Evolutionary conservation across 2,797 vertebrate species (phyloP).

Genomic region (Coluber constrictor): DNA sequence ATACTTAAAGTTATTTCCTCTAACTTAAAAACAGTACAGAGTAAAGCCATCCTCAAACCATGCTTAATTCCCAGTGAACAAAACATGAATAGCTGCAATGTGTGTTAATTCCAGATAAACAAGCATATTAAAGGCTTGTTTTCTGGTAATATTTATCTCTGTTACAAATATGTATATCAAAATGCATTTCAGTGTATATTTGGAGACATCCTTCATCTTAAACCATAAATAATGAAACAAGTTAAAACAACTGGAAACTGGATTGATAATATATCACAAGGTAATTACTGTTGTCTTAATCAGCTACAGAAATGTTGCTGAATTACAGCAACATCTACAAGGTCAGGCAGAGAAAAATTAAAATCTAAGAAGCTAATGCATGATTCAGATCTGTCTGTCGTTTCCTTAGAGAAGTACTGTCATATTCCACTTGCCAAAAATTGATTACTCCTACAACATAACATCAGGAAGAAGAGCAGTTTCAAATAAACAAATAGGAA

Average conservation of each 20-base stretch:
- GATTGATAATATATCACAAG: not conserved
- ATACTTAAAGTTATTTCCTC: not conserved
- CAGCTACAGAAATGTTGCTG: not conserved
- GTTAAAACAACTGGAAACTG: not conserved
- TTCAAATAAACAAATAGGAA: not conserved
- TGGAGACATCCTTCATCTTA: not conserved
- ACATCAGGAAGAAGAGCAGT: not conserved
- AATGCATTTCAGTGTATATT: not conserved
- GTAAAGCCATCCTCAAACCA: not conserved
- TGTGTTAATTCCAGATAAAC: not conserved
- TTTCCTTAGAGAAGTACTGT: not conserved
- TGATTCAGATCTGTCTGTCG: not conserved
- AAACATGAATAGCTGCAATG: not conserved
- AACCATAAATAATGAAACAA: not conserved
- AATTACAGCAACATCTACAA: conserved; percentile 4
- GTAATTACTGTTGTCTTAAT: not conserved
- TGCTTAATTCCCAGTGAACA: not conserved
- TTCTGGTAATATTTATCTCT: not conserved
- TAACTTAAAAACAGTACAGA: not conserved
- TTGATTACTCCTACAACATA: not conserved
- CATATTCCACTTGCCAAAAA: not conserved
- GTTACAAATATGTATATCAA: too few species aligned
- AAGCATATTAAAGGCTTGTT: not conserved
- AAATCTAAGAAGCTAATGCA: not conserved
- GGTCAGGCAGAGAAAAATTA: not conserved